Conservation (phyloP, 2,888 invertebrate genomes). For the Cryptosula pallasiana region DNA sequence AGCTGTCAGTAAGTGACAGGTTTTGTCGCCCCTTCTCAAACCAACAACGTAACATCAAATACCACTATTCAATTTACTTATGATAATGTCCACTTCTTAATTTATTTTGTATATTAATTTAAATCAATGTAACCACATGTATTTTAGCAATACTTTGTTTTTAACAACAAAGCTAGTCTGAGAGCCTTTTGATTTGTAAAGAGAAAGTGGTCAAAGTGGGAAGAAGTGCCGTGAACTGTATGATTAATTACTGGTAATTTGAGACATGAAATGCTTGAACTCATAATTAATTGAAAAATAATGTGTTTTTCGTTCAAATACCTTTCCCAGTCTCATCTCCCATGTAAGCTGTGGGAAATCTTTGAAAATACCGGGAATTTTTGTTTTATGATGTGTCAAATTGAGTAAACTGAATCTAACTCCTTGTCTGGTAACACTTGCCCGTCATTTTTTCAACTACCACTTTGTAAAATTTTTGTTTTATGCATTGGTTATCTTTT, state of each 20-base stretch:
- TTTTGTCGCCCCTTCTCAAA: background rate
- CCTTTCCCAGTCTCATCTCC: background rate
- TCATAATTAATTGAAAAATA: background rate
- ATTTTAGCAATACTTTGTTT: background rate
- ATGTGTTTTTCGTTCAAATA: background rate
- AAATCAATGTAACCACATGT: background rate
- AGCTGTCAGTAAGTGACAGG: background rate
- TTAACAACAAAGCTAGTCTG: background rate
- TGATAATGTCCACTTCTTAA: background rate
- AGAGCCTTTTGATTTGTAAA: too few relatives aligned
- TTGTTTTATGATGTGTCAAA: too few relatives aligned
- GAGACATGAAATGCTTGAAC: background rate
- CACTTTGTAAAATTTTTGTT: too few relatives aligned
- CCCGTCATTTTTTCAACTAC: too few relatives aligned
- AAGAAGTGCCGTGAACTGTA: background rate
- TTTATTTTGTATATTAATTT: constrained; percentile 13
- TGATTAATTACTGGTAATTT: background rate
- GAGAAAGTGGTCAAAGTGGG: background rate
- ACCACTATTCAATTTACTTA: background rate
- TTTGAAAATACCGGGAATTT: too few relatives aligned
- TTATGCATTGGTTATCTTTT: too few relatives aligned
- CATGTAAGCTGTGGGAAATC: too few relatives aligned
- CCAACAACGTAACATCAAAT: background rate
- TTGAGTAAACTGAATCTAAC: too few relatives aligned
- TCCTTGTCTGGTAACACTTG: too few relatives aligned